Conservation (phyloP, 1,140 invertebrate genomes). For the Achatina immaculata region DNA sequence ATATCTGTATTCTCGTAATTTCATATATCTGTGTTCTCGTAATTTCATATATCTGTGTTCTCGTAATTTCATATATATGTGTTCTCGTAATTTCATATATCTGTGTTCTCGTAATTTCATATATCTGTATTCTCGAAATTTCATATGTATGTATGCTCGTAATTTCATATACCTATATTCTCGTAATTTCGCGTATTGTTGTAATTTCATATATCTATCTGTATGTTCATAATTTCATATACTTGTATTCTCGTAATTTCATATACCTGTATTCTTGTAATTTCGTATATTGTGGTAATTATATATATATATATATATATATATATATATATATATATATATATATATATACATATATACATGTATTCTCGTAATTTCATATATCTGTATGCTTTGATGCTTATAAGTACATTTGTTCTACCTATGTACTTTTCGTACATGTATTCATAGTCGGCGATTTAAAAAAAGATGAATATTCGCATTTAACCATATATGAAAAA, state of each 20-base stretch:
- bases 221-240: constrained; percentile 14
- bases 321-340: constrained; percentile 31
- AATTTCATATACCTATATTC: too few species aligned
- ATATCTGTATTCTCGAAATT: constrained; percentile 3
- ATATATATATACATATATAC: constrained; percentile 25
- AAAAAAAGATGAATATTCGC: background rate
- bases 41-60: too few species aligned
- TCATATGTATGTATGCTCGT: constrained; percentile 8
- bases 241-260: constrained; percentile 6
- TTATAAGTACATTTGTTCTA: constrained; percentile 5
- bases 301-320: constrained; percentile 32
- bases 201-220: background rate
- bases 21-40: too few species aligned
- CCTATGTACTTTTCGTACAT: too few species aligned
- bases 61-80: too few species aligned
- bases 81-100: too few species aligned
- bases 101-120: too few species aligned
- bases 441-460: background rate
- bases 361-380: constrained; percentile 14
- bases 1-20: constrained; percentile 16
- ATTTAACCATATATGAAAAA: constrained; percentile 1
- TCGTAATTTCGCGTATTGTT: too few species aligned
- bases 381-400: constrained; percentile 11
- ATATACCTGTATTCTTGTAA: constrained; percentile 20
- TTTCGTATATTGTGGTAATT: background rate